Conservation (phyloP, 2,888 invertebrate species). For the Monopis laevigella region DNA sequence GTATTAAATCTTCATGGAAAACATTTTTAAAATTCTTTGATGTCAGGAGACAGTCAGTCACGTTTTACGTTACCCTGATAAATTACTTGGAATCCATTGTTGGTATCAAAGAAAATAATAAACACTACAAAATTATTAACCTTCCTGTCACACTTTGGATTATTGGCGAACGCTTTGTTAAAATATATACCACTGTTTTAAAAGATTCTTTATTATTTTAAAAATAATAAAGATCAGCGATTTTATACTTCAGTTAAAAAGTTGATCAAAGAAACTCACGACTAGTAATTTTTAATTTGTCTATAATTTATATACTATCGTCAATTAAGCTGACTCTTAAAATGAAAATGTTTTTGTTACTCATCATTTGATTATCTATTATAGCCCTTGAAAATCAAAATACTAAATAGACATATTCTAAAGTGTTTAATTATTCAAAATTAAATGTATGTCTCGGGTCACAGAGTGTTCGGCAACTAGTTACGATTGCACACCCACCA, state of each 20-base stretch:
- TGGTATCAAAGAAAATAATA: conserved; percentile 54
- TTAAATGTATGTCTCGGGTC: conserved; percentile 47
- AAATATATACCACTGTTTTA: not conserved
- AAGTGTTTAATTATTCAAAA: too few species aligned
- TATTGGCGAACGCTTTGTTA: not conserved
- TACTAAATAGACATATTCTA: too few species aligned
- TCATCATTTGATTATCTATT: too few species aligned
- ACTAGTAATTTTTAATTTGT: too few species aligned
- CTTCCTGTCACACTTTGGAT: too few species aligned
- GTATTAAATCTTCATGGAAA: conserved; percentile 33
- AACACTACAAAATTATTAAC: conserved; percentile 51
- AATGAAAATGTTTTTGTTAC: too few species aligned
- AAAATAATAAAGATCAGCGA: not conserved
- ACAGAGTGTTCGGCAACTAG: conserved; percentile 38
- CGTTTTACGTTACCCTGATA: conserved; percentile 43
- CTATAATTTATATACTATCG: too few species aligned
- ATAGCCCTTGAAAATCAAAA: too few species aligned
- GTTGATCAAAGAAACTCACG: too few species aligned
- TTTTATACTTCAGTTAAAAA: not conserved
- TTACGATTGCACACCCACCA: conserved; percentile 61
- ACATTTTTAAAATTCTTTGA: conserved; percentile 41
- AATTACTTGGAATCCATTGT: conserved; percentile 39
- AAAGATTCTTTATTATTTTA: not conserved
- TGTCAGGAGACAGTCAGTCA: conserved; percentile 30
- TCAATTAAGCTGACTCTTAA: too few species aligned